phyloP scores from a whole-genome alignment of 2,113 vertebrate species.

The Gymnarchus niloticus region DNA sequence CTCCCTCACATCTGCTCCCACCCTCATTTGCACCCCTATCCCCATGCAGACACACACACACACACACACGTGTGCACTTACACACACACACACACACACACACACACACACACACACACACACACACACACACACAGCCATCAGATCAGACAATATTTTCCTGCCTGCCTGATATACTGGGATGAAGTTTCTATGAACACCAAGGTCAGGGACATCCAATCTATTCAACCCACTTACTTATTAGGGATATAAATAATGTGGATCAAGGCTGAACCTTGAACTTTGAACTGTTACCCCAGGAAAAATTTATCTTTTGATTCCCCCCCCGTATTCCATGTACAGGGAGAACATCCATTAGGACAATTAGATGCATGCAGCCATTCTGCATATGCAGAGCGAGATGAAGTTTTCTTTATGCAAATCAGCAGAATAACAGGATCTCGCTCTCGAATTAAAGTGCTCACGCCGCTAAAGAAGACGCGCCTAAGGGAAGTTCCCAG shows the following conservation, averaged over 20 bases:
- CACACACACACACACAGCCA: neutral
- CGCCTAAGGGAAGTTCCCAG: neutral
- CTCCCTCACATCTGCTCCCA: slow-evolving; percentile 12
- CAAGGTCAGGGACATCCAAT: slow-evolving; percentile 77
- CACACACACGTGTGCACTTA: neutral
- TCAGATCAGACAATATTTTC: slow-evolving; percentile 30
- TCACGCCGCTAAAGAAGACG: neutral
- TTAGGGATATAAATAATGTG: slow-evolving; percentile 94
- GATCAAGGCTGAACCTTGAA: slow-evolving; percentile 79
- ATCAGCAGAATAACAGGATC: slow-evolving; percentile 54
- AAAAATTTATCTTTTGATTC: slow-evolving; percentile 63
- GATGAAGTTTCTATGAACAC: slow-evolving; percentile 65
- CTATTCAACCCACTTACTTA: slow-evolving; percentile 81
- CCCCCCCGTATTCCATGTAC: slow-evolving; percentile 37
- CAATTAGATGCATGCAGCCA: slow-evolving; percentile 50
- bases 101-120: slow-evolving; percentile 13
- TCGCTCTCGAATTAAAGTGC: neutral
- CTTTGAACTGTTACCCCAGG: slow-evolving; percentile 77
- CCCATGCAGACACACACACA: slow-evolving; percentile 18
- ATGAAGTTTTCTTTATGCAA: slow-evolving; percentile 64
- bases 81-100: neutral
- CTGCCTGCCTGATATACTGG: slow-evolving; percentile 58
- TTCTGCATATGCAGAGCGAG: slow-evolving; percentile 61
- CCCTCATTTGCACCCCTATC: slow-evolving; percentile 2
- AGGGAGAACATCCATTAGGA: slow-evolving; percentile 75